A percentile compares a stretch with the other conserved stretches of the same genome.
Conservation (phyloP, 2,888 invertebrate genomes). For the Drosophila greeni region DNA sequence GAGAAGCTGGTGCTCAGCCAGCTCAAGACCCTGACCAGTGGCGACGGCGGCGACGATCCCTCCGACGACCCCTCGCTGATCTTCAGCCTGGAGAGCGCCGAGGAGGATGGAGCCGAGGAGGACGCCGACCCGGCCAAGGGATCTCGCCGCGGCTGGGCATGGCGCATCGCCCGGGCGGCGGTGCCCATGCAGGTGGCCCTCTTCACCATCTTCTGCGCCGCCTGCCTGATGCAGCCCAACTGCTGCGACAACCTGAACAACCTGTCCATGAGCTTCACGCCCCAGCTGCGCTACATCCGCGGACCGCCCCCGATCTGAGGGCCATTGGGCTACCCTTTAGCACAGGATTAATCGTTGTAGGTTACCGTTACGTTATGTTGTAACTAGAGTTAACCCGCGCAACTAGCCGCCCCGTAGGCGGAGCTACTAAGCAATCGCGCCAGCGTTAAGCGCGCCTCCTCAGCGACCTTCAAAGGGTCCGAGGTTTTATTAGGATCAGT, state of each 20-base stretch:
- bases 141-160: conserved; percentile 80
- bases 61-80: conserved; percentile 66
- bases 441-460: conserved; percentile 17
- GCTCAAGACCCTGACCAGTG: conserved; percentile 45
- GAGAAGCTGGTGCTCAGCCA: conserved; percentile 43
- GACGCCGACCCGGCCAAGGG: conserved; percentile 40
- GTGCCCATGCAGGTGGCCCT: conserved; percentile 86
- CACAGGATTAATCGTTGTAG: conserved; percentile 29
- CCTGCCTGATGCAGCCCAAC: conserved; percentile 85
- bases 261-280: conserved; percentile 85
- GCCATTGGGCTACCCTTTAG: conserved; percentile 16
- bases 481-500: conserved; percentile 18
- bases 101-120: conserved; percentile 11
- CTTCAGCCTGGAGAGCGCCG: conserved; percentile 56
- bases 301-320: conserved; percentile 87
- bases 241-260: conserved; percentile 88
- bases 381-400: conserved; percentile 27
- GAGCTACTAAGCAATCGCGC: conserved; percentile 15
- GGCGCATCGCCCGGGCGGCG: conserved; percentile 84
- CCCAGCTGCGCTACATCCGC: conserved; percentile 86
- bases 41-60: conserved; percentile 65
- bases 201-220: conserved; percentile 84
- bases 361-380: conserved; percentile 33
- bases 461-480: background rate
- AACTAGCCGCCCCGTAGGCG: conserved; percentile 24